Percentiles rank a stretch among this genome's conserved stretches.
Conservation (phyloP, 2,888 invertebrate species). For the Andrena minutula region DNA sequence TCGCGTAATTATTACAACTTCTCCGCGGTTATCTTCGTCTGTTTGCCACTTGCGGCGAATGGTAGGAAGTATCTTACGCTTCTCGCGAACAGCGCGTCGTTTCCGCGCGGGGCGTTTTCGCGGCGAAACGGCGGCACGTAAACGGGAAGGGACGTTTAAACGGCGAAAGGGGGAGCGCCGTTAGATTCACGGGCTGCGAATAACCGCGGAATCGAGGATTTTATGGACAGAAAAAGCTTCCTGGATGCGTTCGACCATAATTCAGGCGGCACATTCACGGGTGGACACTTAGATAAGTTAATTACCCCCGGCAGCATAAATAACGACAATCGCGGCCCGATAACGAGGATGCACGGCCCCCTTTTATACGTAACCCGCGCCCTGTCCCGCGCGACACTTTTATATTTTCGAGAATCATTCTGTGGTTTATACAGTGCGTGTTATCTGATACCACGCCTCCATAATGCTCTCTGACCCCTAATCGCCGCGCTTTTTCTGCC, state of each 20-base stretch:
- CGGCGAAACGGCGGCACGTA: conserved; percentile 9
- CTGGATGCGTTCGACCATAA: conserved; percentile 56
- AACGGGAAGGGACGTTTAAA: conserved; percentile 16
- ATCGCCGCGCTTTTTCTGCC: conserved; percentile 29
- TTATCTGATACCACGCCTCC: conserved; percentile 50
- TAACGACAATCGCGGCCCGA: conserved; percentile 71
- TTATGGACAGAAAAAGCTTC: conserved; percentile 61
- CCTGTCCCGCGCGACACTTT: conserved; percentile 54
- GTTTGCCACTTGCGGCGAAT: too few species aligned
- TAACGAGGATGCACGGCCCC: conserved; percentile 66
- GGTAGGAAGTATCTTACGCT: too few species aligned
- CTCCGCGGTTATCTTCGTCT: too few species aligned
- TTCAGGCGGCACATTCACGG: conserved; percentile 61
- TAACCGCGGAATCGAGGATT: conserved; percentile 56
- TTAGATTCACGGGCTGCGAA: conserved; percentile 58
- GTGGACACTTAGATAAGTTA: conserved; percentile 71
- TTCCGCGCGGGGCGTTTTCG: background rate
- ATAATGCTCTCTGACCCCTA: conserved; percentile 37
- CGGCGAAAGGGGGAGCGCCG: conserved; percentile 17
- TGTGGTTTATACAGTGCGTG: conserved; percentile 50
- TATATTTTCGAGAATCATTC: conserved; percentile 56
- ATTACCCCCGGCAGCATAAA: conserved; percentile 72
- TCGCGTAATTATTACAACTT: too few species aligned
- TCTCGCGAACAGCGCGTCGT: background rate
- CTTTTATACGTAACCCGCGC: conserved; percentile 47